A percentile compares a stretch with the other conserved stretches of the same genome.
These are phyloP conservation scores for Saccostrea glomerata DNA, from an alignment of 1,140 invertebrate genomes.

Conservation along the genomic window DNA sequence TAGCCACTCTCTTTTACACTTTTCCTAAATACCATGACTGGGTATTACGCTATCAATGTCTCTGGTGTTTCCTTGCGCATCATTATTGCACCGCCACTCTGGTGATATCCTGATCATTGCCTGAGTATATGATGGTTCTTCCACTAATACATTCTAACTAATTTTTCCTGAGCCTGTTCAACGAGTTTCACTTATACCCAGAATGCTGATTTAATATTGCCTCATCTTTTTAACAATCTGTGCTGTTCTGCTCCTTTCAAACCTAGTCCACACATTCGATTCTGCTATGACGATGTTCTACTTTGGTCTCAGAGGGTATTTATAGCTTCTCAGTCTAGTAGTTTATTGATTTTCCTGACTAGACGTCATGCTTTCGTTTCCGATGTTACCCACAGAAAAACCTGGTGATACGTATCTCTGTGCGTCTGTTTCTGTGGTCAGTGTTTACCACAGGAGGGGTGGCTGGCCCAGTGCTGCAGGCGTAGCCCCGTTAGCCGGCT, in stretches of 20 bases:
- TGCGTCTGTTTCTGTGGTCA: constrained; percentile 33
- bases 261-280: constrained; percentile 57
- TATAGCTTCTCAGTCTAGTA: constrained; percentile 26
- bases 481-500: background rate
- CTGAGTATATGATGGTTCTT: constrained; percentile 21
- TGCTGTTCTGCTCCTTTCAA: constrained; percentile 43
- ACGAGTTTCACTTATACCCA: constrained; percentile 34
- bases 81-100: constrained; percentile 52
- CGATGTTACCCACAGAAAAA: background rate
- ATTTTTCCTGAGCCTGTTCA: constrained; percentile 44
- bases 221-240: constrained; percentile 46
- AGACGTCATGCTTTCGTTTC: too few species aligned
- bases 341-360: background rate
- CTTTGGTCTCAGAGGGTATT: constrained; percentile 42
- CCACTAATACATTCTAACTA: background rate
- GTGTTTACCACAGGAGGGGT: constrained; percentile 16
- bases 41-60: too few species aligned
- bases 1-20: background rate
- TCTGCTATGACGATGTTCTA: constrained; percentile 38
- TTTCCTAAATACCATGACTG: background rate
- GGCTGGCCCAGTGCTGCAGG: background rate
- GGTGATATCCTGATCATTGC: background rate
- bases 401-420: background rate
- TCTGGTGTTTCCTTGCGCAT: background rate
- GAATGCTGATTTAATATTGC: constrained; percentile 29